Percentiles rank a stretch among this genome's conserved stretches.
Conservation (phyloP, 30 jellyfish, hydroid and myxozoan genomes). For the Mastigias papua region DNA sequence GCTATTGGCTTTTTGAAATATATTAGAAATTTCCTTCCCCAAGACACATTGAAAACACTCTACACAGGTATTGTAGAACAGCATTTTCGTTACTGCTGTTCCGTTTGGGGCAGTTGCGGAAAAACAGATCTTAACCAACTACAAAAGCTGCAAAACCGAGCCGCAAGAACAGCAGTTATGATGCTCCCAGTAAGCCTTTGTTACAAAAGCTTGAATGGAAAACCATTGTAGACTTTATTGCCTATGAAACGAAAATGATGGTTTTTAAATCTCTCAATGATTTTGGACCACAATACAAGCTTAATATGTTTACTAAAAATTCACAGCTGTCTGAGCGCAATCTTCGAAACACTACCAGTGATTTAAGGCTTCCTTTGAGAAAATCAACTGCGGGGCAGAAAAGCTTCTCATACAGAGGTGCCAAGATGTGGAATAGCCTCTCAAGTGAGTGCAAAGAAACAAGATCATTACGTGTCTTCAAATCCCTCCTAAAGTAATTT, state of each 20-base stretch:
- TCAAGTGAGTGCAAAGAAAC: no score
- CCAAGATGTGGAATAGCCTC: no score
- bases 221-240: background rate
- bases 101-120: conserved; percentile 63
- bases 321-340: background rate
- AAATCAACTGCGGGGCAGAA: no score
- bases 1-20: conserved; percentile 53
- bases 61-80: conserved; percentile 64
- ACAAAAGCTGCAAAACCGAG: conserved; percentile 63
- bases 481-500: no score
- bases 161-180: conserved; percentile 51
- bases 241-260: background rate
- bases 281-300: background rate
- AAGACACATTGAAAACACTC: conserved; percentile 35
- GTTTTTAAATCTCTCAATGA: background rate
- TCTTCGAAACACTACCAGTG: background rate
- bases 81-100: conserved; percentile 52
- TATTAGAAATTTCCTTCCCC: conserved; percentile 49
- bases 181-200: conserved; percentile 59
- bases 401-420: no score
- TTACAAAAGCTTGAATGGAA: conserved; percentile 11
- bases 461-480: no score
- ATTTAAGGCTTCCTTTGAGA: no score
- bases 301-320: background rate
- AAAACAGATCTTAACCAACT: conserved; percentile 22